These are phyloP conservation scores for Falcunculus frontatus DNA, from an alignment of 2,113 vertebrate genomes.

Conservation along the genomic window DNA sequence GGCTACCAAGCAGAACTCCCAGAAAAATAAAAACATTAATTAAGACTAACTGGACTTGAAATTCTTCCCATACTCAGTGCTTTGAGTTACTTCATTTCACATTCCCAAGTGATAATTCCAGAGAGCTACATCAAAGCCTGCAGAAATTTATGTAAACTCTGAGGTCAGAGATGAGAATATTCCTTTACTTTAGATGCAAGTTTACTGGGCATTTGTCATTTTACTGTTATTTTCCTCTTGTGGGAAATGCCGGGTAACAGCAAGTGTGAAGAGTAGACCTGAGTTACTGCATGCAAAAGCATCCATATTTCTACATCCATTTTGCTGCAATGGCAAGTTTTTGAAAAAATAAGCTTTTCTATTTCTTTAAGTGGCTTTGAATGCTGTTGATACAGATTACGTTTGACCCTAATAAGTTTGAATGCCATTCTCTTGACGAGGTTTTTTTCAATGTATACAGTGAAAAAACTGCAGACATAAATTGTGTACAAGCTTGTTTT, in stretches of 20 bases:
- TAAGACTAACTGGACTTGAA: conserved; percentile 7
- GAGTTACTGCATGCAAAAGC: background rate
- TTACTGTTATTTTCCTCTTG: conserved; percentile 43
- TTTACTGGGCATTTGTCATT: conserved; percentile 10
- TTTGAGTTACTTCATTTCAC: background rate
- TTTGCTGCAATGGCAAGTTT: background rate
- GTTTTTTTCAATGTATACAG: background rate
- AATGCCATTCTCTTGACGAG: background rate
- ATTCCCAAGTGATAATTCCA: background rate
- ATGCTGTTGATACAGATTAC: background rate
- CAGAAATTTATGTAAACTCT: background rate
- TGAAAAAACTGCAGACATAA: conserved; percentile 36
- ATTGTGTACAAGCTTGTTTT: background rate
- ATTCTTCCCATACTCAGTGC: background rate
- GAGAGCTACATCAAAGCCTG: background rate
- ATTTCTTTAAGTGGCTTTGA: background rate
- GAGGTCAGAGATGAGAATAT: background rate
- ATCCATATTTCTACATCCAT: background rate
- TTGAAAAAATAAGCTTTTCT: background rate
- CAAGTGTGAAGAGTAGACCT: background rate
- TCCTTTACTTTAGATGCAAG: background rate
- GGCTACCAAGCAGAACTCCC: background rate
- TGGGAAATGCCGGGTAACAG: background rate
- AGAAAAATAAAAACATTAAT: conserved; percentile 4
- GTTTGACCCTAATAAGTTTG: background rate